These are phyloP conservation scores for Oncorhynchus clarkii DNA, from an alignment of 2,113 vertebrate species.

Conservation along the genomic window DNA sequence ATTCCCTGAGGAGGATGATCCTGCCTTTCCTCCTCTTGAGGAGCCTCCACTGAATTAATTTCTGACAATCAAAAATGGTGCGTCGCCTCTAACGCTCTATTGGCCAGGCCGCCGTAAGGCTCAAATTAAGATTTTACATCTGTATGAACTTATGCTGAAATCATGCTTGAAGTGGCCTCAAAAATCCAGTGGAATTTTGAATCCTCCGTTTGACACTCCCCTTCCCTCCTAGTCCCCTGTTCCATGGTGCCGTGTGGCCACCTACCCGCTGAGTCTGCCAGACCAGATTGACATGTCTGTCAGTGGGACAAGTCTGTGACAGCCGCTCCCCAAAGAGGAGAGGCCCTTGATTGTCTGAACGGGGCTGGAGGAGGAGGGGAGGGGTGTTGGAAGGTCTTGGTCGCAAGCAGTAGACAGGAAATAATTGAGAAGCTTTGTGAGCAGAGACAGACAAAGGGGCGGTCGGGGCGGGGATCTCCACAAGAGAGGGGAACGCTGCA, in stretches of 20 bases:
- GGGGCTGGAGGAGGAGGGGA: constrained; percentile 33
- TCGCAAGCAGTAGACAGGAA: constrained; percentile 11
- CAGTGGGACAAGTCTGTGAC: constrained; percentile 52
- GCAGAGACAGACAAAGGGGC: background rate
- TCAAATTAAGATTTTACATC: no score
- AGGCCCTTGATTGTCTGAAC: background rate
- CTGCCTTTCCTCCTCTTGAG: no score
- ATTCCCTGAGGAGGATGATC: no score
- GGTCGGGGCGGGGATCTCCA: no score
- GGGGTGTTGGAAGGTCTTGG: background rate
- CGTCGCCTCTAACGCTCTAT: no score
- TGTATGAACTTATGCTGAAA: no score
- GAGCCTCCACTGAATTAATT: no score
- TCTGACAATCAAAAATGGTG: no score
- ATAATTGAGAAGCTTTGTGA: background rate
- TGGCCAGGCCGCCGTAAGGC: no score
- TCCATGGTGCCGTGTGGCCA: background rate
- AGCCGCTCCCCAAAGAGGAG: constrained; percentile 45
- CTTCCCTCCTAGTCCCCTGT: constrained; percentile 1
- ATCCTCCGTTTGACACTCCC: background rate
- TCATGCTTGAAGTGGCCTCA: no score
- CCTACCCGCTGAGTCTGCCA: constrained; percentile 15
- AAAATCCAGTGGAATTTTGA: no score
- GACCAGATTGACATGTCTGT: constrained; percentile 64
- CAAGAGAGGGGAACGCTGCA: no score